Evolutionary conservation across 2,113 vertebrate genomes (phyloP).

Genomic region (Pterocles burchelli): DNA sequence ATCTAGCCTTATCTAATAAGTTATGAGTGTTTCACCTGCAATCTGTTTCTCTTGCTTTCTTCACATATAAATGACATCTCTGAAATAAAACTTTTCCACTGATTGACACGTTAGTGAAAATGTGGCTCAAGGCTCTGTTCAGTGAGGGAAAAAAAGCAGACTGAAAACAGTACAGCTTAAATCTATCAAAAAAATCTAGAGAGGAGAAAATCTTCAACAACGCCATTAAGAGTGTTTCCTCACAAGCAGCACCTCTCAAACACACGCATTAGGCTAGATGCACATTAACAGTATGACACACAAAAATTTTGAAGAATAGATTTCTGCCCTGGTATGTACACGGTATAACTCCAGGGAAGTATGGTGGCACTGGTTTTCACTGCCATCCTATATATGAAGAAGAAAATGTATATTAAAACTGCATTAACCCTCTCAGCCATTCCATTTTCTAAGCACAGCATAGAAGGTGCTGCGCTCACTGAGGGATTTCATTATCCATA

Average conservation of each 20-base stretch:
- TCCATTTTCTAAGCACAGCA: neutral
- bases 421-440: neutral
- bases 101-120: neutral
- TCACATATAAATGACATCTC: neutral
- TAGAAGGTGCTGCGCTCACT: neutral
- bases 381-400: neutral
- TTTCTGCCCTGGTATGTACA: neutral
- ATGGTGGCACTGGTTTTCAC: neutral
- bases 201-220: neutral
- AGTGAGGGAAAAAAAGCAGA: neutral
- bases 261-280: fast-evolving
- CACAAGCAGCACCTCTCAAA: neutral
- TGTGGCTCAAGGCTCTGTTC: neutral
- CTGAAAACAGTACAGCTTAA: neutral
- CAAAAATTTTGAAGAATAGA: neutral
- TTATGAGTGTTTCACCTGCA: neutral
- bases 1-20: neutral
- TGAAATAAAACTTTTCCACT: neutral
- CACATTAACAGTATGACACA: neutral
- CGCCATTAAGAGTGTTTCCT: neutral
- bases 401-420: neutral
- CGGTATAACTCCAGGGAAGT: neutral
- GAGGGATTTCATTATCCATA: neutral
- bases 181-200: neutral
- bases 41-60: neutral